phyloP scores from a whole-genome alignment of 1,140 invertebrate species.

The Campodea augens region DNA sequence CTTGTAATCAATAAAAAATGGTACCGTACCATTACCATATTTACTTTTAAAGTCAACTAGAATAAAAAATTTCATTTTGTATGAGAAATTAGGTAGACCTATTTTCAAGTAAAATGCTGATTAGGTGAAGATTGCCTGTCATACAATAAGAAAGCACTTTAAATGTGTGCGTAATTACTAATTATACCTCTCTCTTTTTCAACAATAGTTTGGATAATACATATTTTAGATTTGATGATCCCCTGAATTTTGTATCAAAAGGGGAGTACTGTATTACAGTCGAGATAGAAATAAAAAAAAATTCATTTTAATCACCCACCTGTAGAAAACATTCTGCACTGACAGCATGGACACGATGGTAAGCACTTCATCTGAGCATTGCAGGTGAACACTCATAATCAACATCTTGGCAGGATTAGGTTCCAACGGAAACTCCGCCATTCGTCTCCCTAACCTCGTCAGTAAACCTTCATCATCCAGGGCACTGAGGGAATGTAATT shows the following conservation, averaged over 20 bases:
- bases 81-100: background rate
- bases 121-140: no score
- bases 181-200: no score
- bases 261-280: background rate
- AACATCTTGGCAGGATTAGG: constrained; percentile 98
- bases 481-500: constrained; percentile 89
- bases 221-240: no score
- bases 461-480: constrained; percentile 91
- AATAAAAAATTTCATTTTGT: no score
- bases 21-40: no score
- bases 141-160: no score
- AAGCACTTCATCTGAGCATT: constrained; percentile 94
- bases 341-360: constrained; percentile 98
- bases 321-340: constrained; percentile 97
- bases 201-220: no score
- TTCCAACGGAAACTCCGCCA: constrained; percentile 98
- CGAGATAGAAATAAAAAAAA: background rate
- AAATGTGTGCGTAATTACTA: no score
- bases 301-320: constrained; percentile 34
- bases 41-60: no score
- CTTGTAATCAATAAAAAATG: no score
- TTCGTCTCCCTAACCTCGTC: constrained; percentile 80
- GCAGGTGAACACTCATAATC: constrained; percentile 97
- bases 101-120: no score
- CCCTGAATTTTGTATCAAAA: background rate